phyloP scores from a whole-genome alignment of 1,140 invertebrate genomes.

The Psilanteris sp. region DNA sequence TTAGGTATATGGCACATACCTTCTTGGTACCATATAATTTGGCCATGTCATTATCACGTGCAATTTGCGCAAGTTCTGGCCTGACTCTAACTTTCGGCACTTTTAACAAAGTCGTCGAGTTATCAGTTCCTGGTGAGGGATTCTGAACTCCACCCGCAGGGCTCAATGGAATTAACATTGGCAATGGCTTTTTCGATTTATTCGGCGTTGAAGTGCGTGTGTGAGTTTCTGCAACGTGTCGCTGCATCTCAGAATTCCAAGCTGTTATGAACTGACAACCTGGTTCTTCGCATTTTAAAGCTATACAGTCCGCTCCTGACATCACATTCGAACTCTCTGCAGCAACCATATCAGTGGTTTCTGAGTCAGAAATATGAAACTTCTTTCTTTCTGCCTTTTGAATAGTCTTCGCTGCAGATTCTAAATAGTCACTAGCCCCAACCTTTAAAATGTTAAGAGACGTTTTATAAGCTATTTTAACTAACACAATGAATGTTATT shows the following conservation, averaged over 20 bases:
- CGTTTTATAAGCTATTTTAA: too few species aligned
- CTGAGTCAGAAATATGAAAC: conserved; percentile 18
- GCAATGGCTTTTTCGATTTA: conserved; percentile 72
- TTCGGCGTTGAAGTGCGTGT: conserved; percentile 58
- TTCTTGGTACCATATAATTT: conserved; percentile 77
- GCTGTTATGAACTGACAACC: conserved; percentile 80
- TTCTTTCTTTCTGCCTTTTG: conserved; percentile 39
- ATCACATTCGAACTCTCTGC: conserved; percentile 39
- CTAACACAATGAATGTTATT: too few species aligned
- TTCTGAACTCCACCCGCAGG: conserved; percentile 37
- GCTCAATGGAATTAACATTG: conserved; percentile 73
- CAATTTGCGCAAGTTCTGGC: conserved; percentile 78
- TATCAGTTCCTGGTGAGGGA: conserved; percentile 21
- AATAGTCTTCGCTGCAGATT: conserved; percentile 46
- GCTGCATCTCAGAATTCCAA: conserved; percentile 80
- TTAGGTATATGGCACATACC: too few species aligned
- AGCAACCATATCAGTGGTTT: background rate
- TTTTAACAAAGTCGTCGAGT: conserved; percentile 68
- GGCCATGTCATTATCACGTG: conserved; percentile 82
- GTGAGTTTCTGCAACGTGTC: conserved; percentile 75
- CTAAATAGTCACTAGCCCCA: conserved; percentile 74
- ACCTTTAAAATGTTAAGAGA: conserved; percentile 57
- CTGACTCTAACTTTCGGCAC: conserved; percentile 74
- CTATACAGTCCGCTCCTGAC: conserved; percentile 73
- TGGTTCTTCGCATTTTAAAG: conserved; percentile 75